A percentile compares a stretch with the other conserved stretches of the same genome.
These are phyloP conservation scores for Arvicola amphibius DNA, from an alignment of 2,797 vertebrate species.

Conservation along the genomic window DNA sequence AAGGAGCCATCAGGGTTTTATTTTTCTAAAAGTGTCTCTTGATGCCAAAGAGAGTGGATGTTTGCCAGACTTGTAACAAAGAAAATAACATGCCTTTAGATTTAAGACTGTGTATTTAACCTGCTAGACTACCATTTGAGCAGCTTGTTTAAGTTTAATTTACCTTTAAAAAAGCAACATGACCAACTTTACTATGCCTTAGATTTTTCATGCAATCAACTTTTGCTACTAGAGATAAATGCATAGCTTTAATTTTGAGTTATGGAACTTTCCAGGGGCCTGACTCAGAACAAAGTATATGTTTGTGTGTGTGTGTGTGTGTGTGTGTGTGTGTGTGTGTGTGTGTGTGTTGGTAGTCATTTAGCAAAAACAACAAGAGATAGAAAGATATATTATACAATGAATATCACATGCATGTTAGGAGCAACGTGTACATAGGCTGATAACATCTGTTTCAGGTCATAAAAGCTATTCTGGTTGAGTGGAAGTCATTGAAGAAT, in stretches of 20 bases:
- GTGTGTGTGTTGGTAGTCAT: not conserved
- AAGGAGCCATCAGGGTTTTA: too few species aligned
- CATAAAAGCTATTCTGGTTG: not conserved
- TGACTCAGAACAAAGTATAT: too few species aligned
- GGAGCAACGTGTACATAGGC: not conserved
- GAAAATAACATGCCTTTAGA: not conserved
- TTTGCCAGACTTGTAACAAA: not conserved
- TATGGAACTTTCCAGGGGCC: not conserved
- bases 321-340: not conserved
- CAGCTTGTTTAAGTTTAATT: too few species aligned
- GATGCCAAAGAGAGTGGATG: not conserved
- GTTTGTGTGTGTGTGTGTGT: not conserved
- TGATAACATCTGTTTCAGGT: not conserved
- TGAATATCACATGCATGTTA: not conserved
- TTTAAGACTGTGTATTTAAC: not conserved
- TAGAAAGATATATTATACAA: not conserved
- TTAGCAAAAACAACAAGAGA: not conserved
- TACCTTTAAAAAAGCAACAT: not conserved
- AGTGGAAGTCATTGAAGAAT: not conserved
- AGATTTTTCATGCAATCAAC: not conserved
- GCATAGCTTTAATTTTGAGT: not conserved
- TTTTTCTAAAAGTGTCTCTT: not conserved
- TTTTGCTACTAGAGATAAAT: not conserved
- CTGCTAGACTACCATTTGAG: not conserved
- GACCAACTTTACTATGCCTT: not conserved